Evolutionary conservation across 1,140 invertebrate species (phyloP).

Genomic region (Rhyacophila brunnea): DNA sequence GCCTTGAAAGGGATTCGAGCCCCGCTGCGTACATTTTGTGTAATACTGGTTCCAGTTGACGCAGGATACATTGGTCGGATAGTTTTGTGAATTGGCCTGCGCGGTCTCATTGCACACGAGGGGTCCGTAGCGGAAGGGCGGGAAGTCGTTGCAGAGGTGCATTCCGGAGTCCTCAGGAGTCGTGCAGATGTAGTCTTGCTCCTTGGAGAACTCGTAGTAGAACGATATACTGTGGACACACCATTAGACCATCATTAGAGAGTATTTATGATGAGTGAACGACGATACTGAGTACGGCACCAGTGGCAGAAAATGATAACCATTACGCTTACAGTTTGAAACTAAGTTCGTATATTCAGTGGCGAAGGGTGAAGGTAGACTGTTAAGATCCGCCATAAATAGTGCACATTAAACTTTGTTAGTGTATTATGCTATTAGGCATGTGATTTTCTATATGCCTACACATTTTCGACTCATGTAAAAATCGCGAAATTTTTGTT

Average conservation of each 20-base stretch:
- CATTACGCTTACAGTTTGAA: too few relatives aligned
- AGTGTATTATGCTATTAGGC: too few relatives aligned
- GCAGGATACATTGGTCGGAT: conserved; percentile 69
- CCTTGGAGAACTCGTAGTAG: conserved; percentile 80
- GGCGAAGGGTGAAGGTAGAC: too few relatives aligned
- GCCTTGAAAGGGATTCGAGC: conserved; percentile 97
- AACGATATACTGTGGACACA: conserved; percentile 59
- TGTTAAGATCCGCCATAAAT: too few relatives aligned
- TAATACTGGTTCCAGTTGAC: conserved; percentile 99
- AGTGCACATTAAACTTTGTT: too few relatives aligned
- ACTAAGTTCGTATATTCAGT: too few relatives aligned
- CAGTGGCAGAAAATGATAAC: too few relatives aligned
- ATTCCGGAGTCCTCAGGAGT: conserved; percentile 91
- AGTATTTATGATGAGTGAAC: too few relatives aligned
- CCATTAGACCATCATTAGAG: conserved; percentile 7
- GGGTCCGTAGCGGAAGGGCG: conserved; percentile 71
- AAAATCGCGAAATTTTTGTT: too few relatives aligned
- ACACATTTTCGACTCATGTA: too few relatives aligned
- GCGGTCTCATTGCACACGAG: conserved; percentile 65
- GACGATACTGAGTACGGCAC: too few relatives aligned
- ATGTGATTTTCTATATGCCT: too few relatives aligned
- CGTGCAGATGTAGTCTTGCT: conserved; percentile 97
- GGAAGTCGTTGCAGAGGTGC: conserved; percentile 87
- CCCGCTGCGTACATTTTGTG: conserved; percentile 87
- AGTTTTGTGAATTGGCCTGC: conserved; percentile 51